phyloP scores from a whole-genome alignment of 2,113 vertebrate species.

The Clarias magur region DNA sequence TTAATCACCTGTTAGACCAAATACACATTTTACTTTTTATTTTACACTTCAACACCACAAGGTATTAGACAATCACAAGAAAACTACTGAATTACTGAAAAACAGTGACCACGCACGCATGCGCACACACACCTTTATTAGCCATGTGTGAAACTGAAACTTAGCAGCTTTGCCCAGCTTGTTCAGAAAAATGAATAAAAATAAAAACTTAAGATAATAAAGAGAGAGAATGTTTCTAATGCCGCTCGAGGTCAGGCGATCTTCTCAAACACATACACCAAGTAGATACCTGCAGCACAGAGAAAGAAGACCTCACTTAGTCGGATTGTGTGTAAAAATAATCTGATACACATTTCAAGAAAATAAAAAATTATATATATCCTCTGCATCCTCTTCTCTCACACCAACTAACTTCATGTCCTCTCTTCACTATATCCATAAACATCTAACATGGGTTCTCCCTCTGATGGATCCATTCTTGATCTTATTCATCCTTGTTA shows the following conservation, averaged over 20 bases:
- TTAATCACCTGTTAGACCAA: background rate
- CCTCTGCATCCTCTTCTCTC: too few species aligned
- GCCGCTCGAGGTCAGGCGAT: constrained; percentile 62
- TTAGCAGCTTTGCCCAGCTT: constrained; percentile 11
- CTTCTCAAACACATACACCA: constrained; percentile 95
- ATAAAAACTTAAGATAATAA: background rate
- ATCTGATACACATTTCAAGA: background rate
- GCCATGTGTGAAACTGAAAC: constrained; percentile 12
- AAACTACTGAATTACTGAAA: background rate
- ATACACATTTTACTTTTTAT: background rate
- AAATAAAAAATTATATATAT: too few species aligned
- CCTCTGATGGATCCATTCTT: too few species aligned
- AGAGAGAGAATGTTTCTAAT: background rate
- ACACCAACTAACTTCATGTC: too few species aligned
- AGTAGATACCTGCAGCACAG: constrained; percentile 84
- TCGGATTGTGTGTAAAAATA: background rate
- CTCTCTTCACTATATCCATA: too few species aligned
- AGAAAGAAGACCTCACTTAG: background rate
- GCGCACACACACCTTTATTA: background rate
- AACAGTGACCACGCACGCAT: background rate
- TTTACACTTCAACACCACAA: background rate
- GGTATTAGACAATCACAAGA: background rate
- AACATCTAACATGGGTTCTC: too few species aligned
- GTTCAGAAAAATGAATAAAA: background rate
- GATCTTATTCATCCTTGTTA: too few species aligned